A percentile compares a stretch with the other conserved stretches of the same genome.
These are phyloP conservation scores for Periophthalmodon schlosseri DNA, from an alignment of 2,113 vertebrate species.

Conservation along the genomic window DNA sequence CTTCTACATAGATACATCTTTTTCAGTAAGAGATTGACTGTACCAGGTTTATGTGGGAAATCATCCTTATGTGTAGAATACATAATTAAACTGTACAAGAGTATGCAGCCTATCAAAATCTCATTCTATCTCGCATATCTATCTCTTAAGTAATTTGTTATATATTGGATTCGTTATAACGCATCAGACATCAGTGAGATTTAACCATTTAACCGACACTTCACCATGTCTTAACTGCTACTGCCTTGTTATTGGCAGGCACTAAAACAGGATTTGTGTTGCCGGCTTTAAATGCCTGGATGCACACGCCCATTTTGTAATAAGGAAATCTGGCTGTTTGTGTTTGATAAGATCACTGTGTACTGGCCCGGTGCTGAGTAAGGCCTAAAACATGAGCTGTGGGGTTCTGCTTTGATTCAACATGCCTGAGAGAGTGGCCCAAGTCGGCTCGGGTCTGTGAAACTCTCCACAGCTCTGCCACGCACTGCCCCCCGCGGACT, in stretches of 20 bases:
- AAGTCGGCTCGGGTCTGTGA: not conserved
- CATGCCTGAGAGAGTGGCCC: not conserved
- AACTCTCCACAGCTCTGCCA: not conserved
- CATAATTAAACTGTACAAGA: too few species aligned
- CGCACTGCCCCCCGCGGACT: not conserved
- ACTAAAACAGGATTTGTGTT: not conserved
- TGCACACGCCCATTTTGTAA: not conserved
- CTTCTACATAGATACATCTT: too few species aligned
- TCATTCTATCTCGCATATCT: too few species aligned
- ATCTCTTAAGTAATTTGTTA: too few species aligned
- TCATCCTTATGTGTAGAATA: too few species aligned
- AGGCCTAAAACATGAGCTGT: constrained; percentile 8
- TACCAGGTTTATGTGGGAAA: too few species aligned
- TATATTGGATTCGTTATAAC: not conserved
- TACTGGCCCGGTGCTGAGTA: not conserved
- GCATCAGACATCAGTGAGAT: not conserved
- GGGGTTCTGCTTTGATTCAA: not conserved
- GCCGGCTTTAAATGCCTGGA: not conserved
- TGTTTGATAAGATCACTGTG: not conserved
- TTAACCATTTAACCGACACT: not conserved
- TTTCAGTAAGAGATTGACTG: too few species aligned
- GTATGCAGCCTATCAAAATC: too few species aligned
- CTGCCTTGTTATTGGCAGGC: not conserved
- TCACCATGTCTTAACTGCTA: not conserved
- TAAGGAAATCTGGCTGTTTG: not conserved